Percentiles rank a stretch among this genome's conserved stretches.
phyloP scores from a whole-genome alignment of 2,888 invertebrate species.

The Pegoplata infirma region DNA sequence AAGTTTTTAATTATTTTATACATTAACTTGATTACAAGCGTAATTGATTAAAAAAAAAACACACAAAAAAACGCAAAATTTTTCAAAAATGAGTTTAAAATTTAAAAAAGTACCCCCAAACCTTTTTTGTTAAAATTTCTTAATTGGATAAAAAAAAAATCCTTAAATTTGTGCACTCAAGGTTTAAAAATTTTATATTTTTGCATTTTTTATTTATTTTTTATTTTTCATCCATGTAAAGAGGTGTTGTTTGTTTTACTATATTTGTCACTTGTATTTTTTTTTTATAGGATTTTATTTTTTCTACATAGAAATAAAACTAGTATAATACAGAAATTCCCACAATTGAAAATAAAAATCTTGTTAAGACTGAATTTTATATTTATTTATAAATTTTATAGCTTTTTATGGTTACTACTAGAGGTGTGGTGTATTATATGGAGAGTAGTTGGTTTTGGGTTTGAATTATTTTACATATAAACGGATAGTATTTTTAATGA shows the following conservation, averaged over 20 bases:
- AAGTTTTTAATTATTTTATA: too few species aligned
- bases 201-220: too few species aligned
- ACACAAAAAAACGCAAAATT: too few species aligned
- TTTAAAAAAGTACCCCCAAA: too few species aligned
- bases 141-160: too few species aligned
- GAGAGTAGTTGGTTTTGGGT: too few species aligned
- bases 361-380: constrained; percentile 22
- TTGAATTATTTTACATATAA: not conserved
- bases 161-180: too few species aligned
- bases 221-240: not conserved
- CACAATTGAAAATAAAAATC: constrained; percentile 14
- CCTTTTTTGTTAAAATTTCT: too few species aligned
- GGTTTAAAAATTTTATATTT: not conserved
- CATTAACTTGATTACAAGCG: too few species aligned
- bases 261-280: constrained; percentile 56
- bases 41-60: too few species aligned
- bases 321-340: not conserved
- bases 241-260: constrained; percentile 47
- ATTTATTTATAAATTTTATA: constrained; percentile 7
- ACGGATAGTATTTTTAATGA: constrained; percentile 35
- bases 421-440: constrained; percentile 54
- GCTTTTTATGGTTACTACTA: constrained; percentile 45
- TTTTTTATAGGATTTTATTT: not conserved
- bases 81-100: too few species aligned
- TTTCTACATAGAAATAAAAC: not conserved